Percentiles rank a stretch among this genome's conserved stretches.
Conservation (phyloP, 2,888 invertebrate species). For the Synergus itoensis region DNA sequence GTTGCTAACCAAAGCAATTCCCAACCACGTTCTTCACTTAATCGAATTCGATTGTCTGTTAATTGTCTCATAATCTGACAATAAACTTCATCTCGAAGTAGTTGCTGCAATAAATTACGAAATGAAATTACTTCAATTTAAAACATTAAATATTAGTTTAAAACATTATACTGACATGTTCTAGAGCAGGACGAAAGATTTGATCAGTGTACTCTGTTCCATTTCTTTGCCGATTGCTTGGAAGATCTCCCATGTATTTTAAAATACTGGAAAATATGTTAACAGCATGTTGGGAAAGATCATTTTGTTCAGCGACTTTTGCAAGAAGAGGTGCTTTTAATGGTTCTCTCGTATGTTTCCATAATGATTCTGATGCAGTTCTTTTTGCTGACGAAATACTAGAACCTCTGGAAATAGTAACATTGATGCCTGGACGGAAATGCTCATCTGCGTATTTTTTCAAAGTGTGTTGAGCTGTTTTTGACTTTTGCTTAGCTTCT, state of each 20-base stretch:
- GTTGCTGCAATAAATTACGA: constrained; percentile 78
- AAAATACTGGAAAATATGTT: constrained; percentile 87
- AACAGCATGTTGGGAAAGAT: constrained; percentile 86
- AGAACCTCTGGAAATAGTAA: constrained; percentile 82
- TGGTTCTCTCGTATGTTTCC: constrained; percentile 90
- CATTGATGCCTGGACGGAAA: constrained; percentile 82
- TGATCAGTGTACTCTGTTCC: constrained; percentile 93
- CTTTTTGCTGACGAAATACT: constrained; percentile 84
- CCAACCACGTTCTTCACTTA: constrained; percentile 96
- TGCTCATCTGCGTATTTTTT: constrained; percentile 91
- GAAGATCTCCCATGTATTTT: constrained; percentile 95
- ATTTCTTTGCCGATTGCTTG: constrained; percentile 87
- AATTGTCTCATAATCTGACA: constrained; percentile 97
- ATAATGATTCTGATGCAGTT: constrained; percentile 86
- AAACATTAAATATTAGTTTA: not conserved
- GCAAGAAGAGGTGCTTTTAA: constrained; percentile 90
- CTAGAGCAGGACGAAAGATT: constrained; percentile 89
- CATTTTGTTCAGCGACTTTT: constrained; percentile 86
- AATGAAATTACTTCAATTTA: not conserved
- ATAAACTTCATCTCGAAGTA: constrained; percentile 92
- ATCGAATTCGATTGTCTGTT: constrained; percentile 89
- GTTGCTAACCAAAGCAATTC: constrained; percentile 95
- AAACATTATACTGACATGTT: constrained; percentile 79
- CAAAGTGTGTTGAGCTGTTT: constrained; percentile 89
- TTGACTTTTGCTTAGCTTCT: constrained; percentile 75